A percentile compares a stretch with the other conserved stretches of the same genome.
Conservation (phyloP, 2,888 invertebrate genomes). For the Trachelus stipa region DNA sequence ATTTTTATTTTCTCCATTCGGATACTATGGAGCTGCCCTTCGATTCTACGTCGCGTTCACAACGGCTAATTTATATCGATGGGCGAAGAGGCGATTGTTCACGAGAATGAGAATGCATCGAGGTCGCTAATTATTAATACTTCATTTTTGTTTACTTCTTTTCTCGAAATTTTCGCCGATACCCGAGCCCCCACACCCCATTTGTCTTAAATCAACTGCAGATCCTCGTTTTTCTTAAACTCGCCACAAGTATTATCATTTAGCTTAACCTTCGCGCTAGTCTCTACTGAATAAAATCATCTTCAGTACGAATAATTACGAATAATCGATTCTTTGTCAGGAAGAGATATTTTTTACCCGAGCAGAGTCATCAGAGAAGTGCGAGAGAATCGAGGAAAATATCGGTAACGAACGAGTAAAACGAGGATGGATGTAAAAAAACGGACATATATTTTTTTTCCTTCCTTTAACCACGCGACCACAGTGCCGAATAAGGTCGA, state of each 20-base stretch:
- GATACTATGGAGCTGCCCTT: neutral
- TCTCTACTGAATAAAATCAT: neutral
- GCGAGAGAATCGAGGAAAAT: neutral
- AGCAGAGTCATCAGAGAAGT: neutral
- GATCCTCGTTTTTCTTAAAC: neutral
- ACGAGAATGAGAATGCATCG: neutral
- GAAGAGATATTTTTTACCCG: neutral
- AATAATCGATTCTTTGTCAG: neutral
- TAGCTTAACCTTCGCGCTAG: neutral
- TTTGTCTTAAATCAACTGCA: neutral
- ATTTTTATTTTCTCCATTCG: neutral
- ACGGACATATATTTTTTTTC: neutral
- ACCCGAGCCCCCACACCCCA: neutral
- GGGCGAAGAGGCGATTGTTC: neutral
- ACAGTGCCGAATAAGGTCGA: neutral
- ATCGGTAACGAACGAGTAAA: neutral
- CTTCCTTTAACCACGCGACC: neutral
- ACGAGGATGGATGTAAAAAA: neutral
- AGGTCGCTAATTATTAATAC: neutral
- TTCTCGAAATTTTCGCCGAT: neutral
- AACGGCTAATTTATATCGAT: neutral
- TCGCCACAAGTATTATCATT: neutral
- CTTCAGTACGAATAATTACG: too few species aligned
- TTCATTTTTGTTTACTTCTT: neutral
- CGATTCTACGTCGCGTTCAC: neutral